These are phyloP conservation scores for Parthenolecanium corni DNA, from an alignment of 2,888 invertebrate species.

Conservation along the genomic window DNA sequence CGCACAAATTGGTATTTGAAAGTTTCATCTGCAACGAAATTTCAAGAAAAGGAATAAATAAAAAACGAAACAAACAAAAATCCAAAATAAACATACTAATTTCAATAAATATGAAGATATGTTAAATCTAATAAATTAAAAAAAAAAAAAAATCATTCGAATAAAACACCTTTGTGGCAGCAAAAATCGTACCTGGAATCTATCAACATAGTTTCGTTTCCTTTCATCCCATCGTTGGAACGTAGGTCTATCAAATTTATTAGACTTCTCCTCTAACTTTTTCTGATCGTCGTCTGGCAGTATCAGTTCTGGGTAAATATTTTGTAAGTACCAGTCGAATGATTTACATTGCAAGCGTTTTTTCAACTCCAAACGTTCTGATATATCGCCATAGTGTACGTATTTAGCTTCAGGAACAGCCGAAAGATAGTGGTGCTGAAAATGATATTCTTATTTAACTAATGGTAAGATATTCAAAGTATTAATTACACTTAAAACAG, in stretches of 20 bases:
- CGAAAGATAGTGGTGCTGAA: conserved; percentile 63
- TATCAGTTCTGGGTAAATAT: conserved; percentile 69
- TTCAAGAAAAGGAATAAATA: too few relatives aligned
- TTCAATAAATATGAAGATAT: too few relatives aligned
- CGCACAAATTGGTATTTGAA: conserved; percentile 58
- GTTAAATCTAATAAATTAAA: background rate
- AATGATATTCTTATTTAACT: conserved; percentile 33
- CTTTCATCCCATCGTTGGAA: conserved; percentile 74
- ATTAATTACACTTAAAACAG: background rate
- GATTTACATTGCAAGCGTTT: conserved; percentile 62
- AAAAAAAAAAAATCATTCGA: background rate
- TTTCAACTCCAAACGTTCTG: conserved; percentile 58
- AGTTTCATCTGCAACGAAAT: conserved; percentile 52
- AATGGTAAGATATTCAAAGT: conserved; percentile 10
- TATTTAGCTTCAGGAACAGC: conserved; percentile 50
- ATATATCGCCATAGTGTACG: conserved; percentile 60
- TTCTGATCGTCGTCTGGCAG: conserved; percentile 49
- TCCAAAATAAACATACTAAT: background rate
- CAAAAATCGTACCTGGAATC: conserved; percentile 36
- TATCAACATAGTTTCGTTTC: conserved; percentile 38
- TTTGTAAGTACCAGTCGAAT: conserved; percentile 79
- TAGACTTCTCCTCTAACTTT: conserved; percentile 48
- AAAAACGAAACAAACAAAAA: background rate
- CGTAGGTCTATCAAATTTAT: conserved; percentile 48
- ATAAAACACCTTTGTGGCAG: background rate